These are phyloP conservation scores for Cyprinella venusta DNA, from an alignment of 2,797 vertebrate species.

Conservation along the genomic window DNA sequence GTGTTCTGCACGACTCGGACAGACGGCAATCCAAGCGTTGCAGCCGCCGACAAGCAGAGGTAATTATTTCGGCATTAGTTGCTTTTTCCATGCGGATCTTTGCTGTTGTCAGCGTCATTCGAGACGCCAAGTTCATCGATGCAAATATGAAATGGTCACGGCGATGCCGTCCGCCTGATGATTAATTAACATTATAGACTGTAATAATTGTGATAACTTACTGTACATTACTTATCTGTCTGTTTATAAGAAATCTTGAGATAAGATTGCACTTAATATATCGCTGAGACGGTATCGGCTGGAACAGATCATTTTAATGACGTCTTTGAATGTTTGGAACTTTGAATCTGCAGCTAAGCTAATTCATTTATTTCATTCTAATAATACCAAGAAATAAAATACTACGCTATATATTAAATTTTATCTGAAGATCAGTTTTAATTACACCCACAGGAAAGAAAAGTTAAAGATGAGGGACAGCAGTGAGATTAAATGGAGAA, in stretches of 20 bases:
- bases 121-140: slow-evolving; percentile 1
- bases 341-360: neutral
- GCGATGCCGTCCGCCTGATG: neutral
- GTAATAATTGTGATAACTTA: neutral
- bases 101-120: neutral
- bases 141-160: slow-evolving; percentile 22
- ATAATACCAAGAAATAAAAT: neutral
- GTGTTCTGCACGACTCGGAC: slow-evolving; percentile 21
- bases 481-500: neutral
- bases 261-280: neutral
- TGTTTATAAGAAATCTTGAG: neutral
- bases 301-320: neutral
- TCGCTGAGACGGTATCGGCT: neutral
- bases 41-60: slow-evolving; percentile 16
- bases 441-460: neutral
- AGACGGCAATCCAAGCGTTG: slow-evolving; percentile 9
- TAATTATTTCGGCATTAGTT: neutral
- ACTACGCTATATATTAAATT: neutral
- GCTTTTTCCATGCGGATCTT: neutral
- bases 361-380: neutral
- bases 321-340: neutral
- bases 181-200: neutral
- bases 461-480: neutral
- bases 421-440: neutral
- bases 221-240: neutral